Evolutionary conservation across 2,797 vertebrate genomes (phyloP).

Genomic region (Pempheris klunzingeri): DNA sequence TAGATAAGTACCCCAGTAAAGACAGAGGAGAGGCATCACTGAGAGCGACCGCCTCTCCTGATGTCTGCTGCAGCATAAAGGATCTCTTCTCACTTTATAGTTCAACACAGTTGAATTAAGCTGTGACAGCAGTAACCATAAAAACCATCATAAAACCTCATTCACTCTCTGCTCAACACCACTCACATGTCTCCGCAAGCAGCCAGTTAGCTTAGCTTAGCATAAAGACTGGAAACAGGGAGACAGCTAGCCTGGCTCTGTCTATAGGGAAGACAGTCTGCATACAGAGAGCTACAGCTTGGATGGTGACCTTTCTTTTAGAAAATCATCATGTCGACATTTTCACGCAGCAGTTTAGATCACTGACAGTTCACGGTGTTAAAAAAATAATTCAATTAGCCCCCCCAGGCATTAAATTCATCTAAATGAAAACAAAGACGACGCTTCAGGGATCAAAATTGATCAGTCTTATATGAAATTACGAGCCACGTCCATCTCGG

Average conservation of each 20-base stretch:
- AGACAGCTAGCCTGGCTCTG: neutral
- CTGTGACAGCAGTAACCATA: neutral
- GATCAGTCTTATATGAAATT: neutral
- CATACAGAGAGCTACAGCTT: too few relatives aligned
- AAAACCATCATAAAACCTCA: too few relatives aligned
- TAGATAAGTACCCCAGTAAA: conserved; percentile 48
- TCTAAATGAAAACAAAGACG: neutral
- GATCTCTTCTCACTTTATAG: neutral
- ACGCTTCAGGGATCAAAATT: neutral
- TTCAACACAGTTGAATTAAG: neutral
- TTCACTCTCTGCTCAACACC: too few relatives aligned
- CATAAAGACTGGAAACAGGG: neutral
- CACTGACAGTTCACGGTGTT: neutral
- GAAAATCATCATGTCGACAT: neutral
- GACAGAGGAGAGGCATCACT: conserved; percentile 21
- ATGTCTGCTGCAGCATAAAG: neutral
- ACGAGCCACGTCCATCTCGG: too few relatives aligned
- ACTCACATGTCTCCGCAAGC: too few relatives aligned
- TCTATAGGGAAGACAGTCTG: too few relatives aligned
- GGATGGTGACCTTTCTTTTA: neutral
- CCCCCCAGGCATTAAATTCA: neutral
- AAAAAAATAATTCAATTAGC: neutral
- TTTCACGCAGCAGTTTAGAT: neutral
- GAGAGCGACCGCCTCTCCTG: conserved; percentile 28
- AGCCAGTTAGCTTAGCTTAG: neutral